Evolutionary conservation across 2,113 vertebrate genomes (phyloP), one percentile per base, ranked within the genome.

Genomic region (Sphyrna mokarran): DNA sequence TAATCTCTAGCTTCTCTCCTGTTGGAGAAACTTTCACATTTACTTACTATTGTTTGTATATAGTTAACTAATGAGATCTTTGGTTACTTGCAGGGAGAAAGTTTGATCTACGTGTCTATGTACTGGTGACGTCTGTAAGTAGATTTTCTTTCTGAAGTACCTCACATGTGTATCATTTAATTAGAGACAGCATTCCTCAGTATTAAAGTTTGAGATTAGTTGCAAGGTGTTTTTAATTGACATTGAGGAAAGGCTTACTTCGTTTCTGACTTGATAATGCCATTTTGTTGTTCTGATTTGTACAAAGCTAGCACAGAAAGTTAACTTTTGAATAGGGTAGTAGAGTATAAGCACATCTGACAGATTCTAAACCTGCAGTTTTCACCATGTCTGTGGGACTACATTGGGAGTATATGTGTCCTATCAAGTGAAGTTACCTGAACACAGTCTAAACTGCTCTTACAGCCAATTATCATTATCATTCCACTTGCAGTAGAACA

Each of bases 21-120:
- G 29, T 10, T 14, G 10, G 3, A 26, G 11, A 48, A 89, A 58
- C 23, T 8, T 58, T 89, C 26, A 26, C 11, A 89, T 29, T 89
- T 89, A 61, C 26, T 4, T 33, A 61, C 26, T 0, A 61, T 66
- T 76, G 40, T 72, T 72, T 43, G 14, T 13, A 40, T 37, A 58
- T 16, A 5, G 22, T 29, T 95, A 54, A 9, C 43, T 72, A 72
- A 72, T 48, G 11, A 48, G 68, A 48, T 54, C 48, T 91, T 95
- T 96, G 96, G 97, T 16, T 66, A 63, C 96, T 86, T 7, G 0
- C 96, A 98, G 98, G 98, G 22, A 98, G 98, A 61, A 99, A 98
- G 96, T 98, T 98, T 97, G 98, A 99, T 96, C 96, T 98, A 96
- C 97, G 98, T 78, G 97, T 99, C 86, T 99, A 98, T 18, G 98